Conservation (phyloP, 2,888 invertebrate species). For the Melolontha melolontha region DNA sequence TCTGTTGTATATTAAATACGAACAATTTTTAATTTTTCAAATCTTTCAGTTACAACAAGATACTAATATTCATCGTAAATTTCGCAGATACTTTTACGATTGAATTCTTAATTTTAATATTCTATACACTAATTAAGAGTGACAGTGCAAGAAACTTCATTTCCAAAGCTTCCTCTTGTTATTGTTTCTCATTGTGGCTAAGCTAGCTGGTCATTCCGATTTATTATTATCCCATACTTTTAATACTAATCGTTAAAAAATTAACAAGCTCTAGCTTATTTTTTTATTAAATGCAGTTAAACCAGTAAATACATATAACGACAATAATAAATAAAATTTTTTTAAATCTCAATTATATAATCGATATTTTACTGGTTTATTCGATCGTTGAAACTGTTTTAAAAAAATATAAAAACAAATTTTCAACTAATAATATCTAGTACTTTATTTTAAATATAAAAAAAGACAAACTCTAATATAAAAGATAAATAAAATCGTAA, state of each 20-base stretch:
- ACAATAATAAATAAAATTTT: neutral
- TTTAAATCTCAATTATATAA: neutral
- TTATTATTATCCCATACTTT: conserved; percentile 31
- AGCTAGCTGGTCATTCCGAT: conserved; percentile 61
- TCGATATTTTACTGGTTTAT: conserved; percentile 13
- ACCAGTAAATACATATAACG: conserved; percentile 14
- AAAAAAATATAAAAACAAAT: conserved; percentile 16
- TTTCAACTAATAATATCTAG: neutral
- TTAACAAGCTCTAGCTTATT: conserved; percentile 29
- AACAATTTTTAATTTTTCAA: conserved; percentile 24
- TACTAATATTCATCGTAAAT: conserved; percentile 30
- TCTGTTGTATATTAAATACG: conserved; percentile 28
- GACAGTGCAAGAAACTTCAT: conserved; percentile 48
- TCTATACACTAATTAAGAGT: conserved; percentile 46
- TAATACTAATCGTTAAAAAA: conserved; percentile 27
- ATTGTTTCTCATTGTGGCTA: conserved; percentile 56
- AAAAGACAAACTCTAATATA: conserved; percentile 27
- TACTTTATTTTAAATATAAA: conserved; percentile 26
- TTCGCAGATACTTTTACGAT: conserved; percentile 23
- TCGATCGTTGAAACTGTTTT: conserved; percentile 1
- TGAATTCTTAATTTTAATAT: conserved; percentile 38
- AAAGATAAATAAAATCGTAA: conserved; percentile 26
- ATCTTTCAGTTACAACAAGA: conserved; percentile 28
- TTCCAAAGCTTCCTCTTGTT: conserved; percentile 50
- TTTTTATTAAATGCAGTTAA: conserved; percentile 8